Percentiles rank a stretch among this genome's conserved stretches.
Evolutionary conservation across 2,797 vertebrate species (phyloP).

Genomic region (Myotis planiceps): DNA sequence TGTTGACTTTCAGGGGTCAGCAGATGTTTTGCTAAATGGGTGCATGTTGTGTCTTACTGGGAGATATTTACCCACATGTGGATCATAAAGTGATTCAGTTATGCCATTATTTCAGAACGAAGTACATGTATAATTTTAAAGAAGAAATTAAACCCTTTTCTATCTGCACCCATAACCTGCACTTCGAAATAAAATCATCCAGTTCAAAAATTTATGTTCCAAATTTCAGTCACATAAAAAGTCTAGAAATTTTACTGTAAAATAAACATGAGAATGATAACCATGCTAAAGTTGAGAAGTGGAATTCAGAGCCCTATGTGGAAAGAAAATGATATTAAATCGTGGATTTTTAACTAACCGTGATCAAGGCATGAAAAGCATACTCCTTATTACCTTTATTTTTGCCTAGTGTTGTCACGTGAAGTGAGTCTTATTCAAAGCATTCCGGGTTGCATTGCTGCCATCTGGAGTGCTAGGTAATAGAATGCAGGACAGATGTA

Average conservation of each 20-base stretch:
- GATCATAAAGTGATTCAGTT: not conserved
- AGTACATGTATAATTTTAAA: not conserved
- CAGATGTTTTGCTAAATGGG: not conserved
- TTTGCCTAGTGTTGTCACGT: not conserved
- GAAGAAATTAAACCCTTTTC: slow-evolving; percentile 27
- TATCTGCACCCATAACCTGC: not conserved
- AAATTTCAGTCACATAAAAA: slow-evolving; percentile 17
- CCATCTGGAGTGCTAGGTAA: not conserved
- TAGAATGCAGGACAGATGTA: not conserved
- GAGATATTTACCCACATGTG: not conserved
- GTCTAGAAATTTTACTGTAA: slow-evolving; percentile 59
- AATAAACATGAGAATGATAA: not conserved
- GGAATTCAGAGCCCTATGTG: not conserved
- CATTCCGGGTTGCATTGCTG: not conserved
- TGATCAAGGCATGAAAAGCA: not conserved
- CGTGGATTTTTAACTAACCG: not conserved
- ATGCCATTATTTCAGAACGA: not conserved
- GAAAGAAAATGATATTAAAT: not conserved
- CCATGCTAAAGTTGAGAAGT: not conserved
- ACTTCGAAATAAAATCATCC: slow-evolving; percentile 58
- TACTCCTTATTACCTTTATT: not conserved
- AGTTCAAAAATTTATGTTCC: slow-evolving; percentile 35
- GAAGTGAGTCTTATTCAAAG: not conserved
- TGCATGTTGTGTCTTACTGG: slow-evolving; percentile 2
- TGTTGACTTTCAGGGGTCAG: not conserved